A percentile compares a stretch with the other conserved stretches of the same genome.
Conservation (phyloP, 1,140 invertebrate species). For the Drosophila baimaii region DNA sequence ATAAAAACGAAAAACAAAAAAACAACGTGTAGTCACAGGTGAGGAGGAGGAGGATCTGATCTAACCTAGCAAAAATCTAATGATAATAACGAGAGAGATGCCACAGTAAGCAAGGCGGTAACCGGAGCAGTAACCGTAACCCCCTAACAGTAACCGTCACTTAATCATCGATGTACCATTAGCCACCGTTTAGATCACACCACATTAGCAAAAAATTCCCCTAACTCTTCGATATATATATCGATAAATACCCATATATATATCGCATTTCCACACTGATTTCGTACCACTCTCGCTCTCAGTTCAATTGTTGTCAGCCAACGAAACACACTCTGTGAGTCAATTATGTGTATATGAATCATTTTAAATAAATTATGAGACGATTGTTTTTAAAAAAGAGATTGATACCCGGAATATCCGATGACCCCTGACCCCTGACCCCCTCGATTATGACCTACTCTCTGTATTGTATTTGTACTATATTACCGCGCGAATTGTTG, state of each 20-base stretch:
- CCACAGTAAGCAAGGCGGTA: constrained; percentile 13
- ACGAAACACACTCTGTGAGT: constrained; percentile 75
- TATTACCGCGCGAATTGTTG: constrained; percentile 59
- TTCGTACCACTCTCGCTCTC: constrained; percentile 36
- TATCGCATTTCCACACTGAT: constrained; percentile 12
- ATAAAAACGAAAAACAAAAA: constrained; percentile 20
- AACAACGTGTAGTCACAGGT: constrained; percentile 45
- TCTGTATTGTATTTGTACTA: constrained; percentile 47
- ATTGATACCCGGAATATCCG: background rate
- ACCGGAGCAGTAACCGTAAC: constrained; percentile 1
- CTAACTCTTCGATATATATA: constrained; percentile 8
- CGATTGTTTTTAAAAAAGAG: constrained; percentile 38
- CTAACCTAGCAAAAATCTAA: constrained; percentile 52
- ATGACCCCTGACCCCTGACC: background rate
- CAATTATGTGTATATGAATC: constrained; percentile 72
- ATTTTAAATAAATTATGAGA: constrained; percentile 27
- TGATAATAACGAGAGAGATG: constrained; percentile 28
- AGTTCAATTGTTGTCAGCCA: constrained; percentile 51
- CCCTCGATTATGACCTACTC: constrained; percentile 22
- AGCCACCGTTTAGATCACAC: constrained; percentile 16
- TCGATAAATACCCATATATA: background rate
- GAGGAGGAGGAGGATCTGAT: constrained; percentile 29
- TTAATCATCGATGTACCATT: constrained; percentile 29
- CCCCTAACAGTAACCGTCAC: constrained; percentile 9
- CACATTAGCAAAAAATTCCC: constrained; percentile 11